A percentile compares a stretch with the other conserved stretches of the same genome.
phyloP scores from a whole-genome alignment of 2,888 invertebrate genomes.

The Meteorus colon region DNA sequence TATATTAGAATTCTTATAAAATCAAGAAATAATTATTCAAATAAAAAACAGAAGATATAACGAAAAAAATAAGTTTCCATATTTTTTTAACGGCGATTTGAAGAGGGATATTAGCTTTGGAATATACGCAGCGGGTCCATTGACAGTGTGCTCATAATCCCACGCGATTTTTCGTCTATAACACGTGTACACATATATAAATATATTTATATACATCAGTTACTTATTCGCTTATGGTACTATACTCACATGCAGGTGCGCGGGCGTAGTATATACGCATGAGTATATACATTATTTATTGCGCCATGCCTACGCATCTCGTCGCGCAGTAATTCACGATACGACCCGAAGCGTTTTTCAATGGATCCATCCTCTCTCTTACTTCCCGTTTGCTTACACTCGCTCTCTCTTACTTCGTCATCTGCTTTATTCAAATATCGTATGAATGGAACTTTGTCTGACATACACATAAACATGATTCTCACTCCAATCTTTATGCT shows the following conservation, averaged over 20 bases:
- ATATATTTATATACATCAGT: conserved; percentile 16
- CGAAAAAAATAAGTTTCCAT: not conserved
- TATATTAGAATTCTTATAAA: too few species aligned
- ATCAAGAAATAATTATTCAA: not conserved
- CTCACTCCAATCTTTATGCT: not conserved
- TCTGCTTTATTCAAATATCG: not conserved
- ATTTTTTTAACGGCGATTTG: not conserved
- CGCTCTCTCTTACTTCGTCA: not conserved
- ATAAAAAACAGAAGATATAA: not conserved
- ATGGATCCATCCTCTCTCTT: not conserved
- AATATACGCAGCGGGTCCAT: conserved; percentile 41
- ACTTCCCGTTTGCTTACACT: not conserved
- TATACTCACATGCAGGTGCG: conserved; percentile 33
- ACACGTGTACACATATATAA: not conserved
- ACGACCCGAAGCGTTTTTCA: conserved; percentile 48
- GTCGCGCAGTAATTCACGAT: conserved; percentile 55
- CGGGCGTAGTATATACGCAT: conserved; percentile 40
- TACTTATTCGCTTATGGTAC: conserved; percentile 34
- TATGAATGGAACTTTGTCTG: conserved; percentile 50
- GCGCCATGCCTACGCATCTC: conserved; percentile 55
- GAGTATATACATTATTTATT: conserved; percentile 53
- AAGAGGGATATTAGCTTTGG: not conserved
- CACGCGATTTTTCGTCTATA: conserved; percentile 47
- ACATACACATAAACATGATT: not conserved
- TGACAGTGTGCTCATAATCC: conserved; percentile 44